Percentiles rank a stretch among this genome's conserved stretches.
Conservation (phyloP, 2,797 vertebrate species). For the Enteromius anoplus region DNA sequence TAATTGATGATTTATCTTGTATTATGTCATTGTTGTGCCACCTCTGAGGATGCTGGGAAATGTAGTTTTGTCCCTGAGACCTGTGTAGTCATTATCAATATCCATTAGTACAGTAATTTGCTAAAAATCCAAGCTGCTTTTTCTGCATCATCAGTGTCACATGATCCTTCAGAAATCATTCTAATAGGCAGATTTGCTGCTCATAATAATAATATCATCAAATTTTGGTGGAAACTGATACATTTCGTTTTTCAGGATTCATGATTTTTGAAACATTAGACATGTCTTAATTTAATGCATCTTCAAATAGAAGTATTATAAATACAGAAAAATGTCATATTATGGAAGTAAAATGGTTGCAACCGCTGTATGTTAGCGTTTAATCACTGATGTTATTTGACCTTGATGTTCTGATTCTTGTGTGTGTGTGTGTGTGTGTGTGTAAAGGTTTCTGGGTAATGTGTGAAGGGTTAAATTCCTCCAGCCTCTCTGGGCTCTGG, state of each 20-base stretch:
- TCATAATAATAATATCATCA: not conserved
- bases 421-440: conserved; percentile 3
- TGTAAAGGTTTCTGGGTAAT: conserved; percentile 22
- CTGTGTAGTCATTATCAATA: not conserved
- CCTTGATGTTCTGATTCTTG: not conserved
- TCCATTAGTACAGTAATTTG: no score
- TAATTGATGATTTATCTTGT: not conserved
- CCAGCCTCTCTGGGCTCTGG: not conserved
- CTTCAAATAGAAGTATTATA: not conserved
- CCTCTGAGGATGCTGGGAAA: not conserved
- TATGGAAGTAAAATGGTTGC: not conserved
- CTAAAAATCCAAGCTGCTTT: not conserved
- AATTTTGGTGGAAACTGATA: not conserved
- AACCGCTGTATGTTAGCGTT: not conserved
- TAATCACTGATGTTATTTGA: not conserved
- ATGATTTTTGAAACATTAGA: not conserved
- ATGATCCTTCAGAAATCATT: not conserved
- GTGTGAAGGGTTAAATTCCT: conserved; percentile 42
- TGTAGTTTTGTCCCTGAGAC: not conserved
- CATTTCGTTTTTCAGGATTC: not conserved
- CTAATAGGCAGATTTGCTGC: not conserved
- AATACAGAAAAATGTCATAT: no score
- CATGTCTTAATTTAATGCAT: not conserved
- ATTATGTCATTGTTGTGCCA: not conserved
- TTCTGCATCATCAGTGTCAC: not conserved